A percentile compares a stretch with the other conserved stretches of the same genome.
These are phyloP conservation scores for Rhyacichthys aspro DNA, from an alignment of 2,797 vertebrate genomes.

Conservation along the genomic window DNA sequence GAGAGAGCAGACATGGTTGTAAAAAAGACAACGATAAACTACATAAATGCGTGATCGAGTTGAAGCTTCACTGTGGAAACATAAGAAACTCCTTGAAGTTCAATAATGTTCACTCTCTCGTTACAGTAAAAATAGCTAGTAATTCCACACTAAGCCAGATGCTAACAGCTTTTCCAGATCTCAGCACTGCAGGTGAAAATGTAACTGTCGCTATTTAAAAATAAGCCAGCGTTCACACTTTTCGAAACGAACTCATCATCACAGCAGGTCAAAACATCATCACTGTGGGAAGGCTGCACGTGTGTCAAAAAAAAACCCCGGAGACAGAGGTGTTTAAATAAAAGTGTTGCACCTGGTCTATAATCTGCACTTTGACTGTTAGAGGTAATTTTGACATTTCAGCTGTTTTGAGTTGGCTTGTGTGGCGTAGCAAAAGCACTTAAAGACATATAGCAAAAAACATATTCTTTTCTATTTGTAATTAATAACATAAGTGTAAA, in stretches of 20 bases:
- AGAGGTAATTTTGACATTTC: constrained; percentile 2
- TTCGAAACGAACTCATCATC: neutral
- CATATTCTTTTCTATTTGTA: too few species aligned
- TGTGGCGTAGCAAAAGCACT: neutral
- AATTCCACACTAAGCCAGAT: constrained; percentile 12
- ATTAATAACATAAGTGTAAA: too few species aligned
- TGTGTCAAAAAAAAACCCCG: constrained; percentile 6
- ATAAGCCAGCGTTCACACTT: constrained; percentile 3
- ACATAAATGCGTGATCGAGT: neutral
- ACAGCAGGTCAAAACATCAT: neutral
- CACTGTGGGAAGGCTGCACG: neutral
- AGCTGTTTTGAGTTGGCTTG: neutral
- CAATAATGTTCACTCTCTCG: neutral
- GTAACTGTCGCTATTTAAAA: constrained; percentile 1
- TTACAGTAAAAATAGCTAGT: constrained; percentile 6
- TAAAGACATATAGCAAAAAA: too few species aligned
- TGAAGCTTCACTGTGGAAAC: too few species aligned
- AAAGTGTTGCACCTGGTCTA: neutral
- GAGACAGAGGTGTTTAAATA: neutral
- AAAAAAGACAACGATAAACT: constrained; percentile 14
- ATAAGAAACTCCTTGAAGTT: too few species aligned
- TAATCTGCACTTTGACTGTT: neutral
- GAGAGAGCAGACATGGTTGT: neutral
- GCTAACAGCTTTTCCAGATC: constrained; percentile 1
- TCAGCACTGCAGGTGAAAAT: constrained; percentile 16